A percentile compares a stretch with the other conserved stretches of the same genome.
These are phyloP conservation scores for Schizopygopsis pylzovi DNA, from an alignment of 2,797 vertebrate species.

Conservation along the genomic window DNA sequence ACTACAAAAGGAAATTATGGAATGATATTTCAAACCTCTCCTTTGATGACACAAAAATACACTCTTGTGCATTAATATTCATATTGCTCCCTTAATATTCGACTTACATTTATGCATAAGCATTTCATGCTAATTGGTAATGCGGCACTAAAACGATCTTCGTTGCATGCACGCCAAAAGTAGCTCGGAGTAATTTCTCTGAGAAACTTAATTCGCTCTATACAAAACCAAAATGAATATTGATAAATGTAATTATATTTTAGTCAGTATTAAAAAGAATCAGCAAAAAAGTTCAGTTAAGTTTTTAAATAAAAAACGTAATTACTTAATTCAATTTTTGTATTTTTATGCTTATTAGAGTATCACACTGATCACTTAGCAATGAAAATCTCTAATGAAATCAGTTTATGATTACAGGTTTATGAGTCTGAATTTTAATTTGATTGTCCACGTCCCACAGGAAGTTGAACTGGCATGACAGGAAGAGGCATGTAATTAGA, in stretches of 20 bases:
- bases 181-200: constrained; percentile 24
- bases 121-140: constrained; percentile 39
- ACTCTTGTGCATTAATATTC: constrained; percentile 59
- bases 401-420: not conserved
- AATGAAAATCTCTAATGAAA: not conserved
- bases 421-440: not conserved
- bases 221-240: not conserved
- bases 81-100: constrained; percentile 49
- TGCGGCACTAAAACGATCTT: constrained; percentile 37
- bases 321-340: not conserved
- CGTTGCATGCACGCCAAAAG: constrained; percentile 28
- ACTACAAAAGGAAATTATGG: constrained; percentile 60
- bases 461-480: not conserved
- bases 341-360: not conserved
- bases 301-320: not conserved
- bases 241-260: not conserved
- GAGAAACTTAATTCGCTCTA: not conserved
- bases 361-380: not conserved
- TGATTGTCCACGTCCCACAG: not conserved
- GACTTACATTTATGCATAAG: constrained; percentile 50
- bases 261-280: not conserved
- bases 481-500: not conserved
- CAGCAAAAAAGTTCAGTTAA: not conserved
- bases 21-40: constrained; percentile 56
- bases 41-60: constrained; percentile 65